Evolutionary conservation across 2,888 invertebrate genomes (phyloP).

Genomic region (Opisthograptis luteolata): DNA sequence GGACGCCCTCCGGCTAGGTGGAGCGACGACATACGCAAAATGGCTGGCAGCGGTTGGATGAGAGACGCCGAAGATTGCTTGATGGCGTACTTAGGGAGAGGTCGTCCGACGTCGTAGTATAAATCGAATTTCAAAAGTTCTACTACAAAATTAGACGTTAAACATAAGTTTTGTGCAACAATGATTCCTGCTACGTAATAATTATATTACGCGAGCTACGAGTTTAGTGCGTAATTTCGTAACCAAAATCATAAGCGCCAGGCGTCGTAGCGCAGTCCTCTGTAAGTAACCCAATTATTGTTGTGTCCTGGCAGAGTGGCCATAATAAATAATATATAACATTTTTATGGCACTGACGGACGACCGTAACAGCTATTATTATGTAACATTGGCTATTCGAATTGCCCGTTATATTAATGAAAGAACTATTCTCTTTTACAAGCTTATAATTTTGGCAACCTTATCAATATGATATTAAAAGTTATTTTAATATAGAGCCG

Average conservation of each 20-base stretch:
- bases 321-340: conserved; percentile 27
- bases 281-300: conserved; percentile 28
- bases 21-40: too few relatives aligned
- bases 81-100: too few relatives aligned
- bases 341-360: conserved; percentile 26
- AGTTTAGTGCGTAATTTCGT: conserved; percentile 22
- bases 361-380: conserved; percentile 20
- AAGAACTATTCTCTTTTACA: background rate
- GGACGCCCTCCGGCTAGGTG: too few relatives aligned
- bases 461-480: too few relatives aligned
- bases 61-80: too few relatives aligned
- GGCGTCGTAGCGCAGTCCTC: conserved; percentile 18
- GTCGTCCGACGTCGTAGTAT: too few relatives aligned
- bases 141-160: too few relatives aligned
- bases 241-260: conserved; percentile 15
- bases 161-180: too few relatives aligned
- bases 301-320: conserved; percentile 21
- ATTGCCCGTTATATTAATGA: conserved; percentile 15
- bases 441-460: conserved; percentile 1
- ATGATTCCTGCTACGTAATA: conserved; percentile 5
- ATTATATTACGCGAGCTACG: conserved; percentile 11
- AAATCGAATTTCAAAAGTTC: too few relatives aligned
- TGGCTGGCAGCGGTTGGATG: too few relatives aligned
- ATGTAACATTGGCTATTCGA: conserved; percentile 17
- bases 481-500: too few relatives aligned